phyloP scores from a whole-genome alignment of 1,140 invertebrate species.

The Drosophila sturtevanti region DNA sequence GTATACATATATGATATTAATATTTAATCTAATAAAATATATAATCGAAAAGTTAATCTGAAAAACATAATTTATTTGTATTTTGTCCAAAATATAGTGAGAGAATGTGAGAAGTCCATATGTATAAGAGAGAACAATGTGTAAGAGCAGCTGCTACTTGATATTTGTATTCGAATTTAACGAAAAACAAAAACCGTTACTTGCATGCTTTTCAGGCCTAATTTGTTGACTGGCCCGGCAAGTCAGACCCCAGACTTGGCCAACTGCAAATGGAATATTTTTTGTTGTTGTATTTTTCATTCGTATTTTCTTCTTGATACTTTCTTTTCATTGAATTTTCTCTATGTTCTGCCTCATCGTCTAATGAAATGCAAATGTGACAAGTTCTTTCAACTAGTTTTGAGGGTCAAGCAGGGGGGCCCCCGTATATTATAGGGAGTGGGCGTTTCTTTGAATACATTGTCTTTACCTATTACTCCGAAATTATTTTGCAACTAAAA shows the following conservation, averaged over 20 bases:
- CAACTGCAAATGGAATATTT: constrained; percentile 60
- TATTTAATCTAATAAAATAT: too few species aligned
- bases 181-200: constrained; percentile 70
- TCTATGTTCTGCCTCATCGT: constrained; percentile 29
- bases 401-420: background rate
- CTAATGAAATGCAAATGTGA: constrained; percentile 51
- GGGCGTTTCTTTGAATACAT: background rate
- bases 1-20: too few species aligned
- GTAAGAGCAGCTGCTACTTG: constrained; percentile 11
- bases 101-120: too few species aligned
- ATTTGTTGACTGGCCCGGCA: constrained; percentile 46
- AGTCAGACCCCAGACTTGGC: constrained; percentile 33
- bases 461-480: background rate
- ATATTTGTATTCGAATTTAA: constrained; percentile 38
- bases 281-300: too few species aligned
- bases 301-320: constrained; percentile 26
- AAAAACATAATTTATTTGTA: too few species aligned
- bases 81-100: too few species aligned
- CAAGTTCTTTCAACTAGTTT: constrained; percentile 11
- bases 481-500: background rate
- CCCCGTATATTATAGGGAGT: too few species aligned
- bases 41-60: too few species aligned
- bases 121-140: constrained; percentile 9
- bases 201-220: constrained; percentile 57
- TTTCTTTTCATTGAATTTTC: constrained; percentile 54